Conservation (phyloP, 2,113 vertebrate species). For the Stigmatopora nigra region DNA sequence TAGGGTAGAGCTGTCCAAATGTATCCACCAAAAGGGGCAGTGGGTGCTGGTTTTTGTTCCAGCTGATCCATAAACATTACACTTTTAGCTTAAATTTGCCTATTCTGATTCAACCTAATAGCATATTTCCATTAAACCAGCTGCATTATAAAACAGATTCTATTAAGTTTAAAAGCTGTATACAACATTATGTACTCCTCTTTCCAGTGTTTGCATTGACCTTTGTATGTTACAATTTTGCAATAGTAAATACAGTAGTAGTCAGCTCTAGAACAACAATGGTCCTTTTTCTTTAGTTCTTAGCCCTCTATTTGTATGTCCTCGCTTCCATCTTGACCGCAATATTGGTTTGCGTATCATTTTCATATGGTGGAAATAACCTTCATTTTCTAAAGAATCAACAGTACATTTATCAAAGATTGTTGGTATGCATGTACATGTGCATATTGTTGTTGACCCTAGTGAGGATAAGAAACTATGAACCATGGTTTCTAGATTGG, state of each 20-base stretch:
- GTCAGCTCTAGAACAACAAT: no score
- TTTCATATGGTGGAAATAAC: background rate
- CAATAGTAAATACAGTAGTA: background rate
- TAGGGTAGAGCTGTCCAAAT: no score
- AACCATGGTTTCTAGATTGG: no score
- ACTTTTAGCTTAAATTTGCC: background rate
- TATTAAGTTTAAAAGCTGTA: background rate
- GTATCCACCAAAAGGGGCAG: no score
- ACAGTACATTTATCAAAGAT: background rate
- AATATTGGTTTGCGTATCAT: background rate
- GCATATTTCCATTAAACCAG: constrained; percentile 26
- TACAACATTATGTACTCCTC: background rate
- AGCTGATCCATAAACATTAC: background rate
- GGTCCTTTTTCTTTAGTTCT: no score
- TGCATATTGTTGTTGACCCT: no score
- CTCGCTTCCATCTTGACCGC: no score
- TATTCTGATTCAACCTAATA: constrained; percentile 4
- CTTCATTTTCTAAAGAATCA: background rate
- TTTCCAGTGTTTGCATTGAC: background rate
- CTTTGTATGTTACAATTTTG: background rate
- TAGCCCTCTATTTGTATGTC: no score
- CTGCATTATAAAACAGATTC: background rate
- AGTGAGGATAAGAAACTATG: no score
- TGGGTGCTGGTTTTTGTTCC: no score
- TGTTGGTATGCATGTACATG: background rate